These are phyloP conservation scores for Bactericera cockerelli DNA, from an alignment of 1,140 invertebrate genomes.

Conservation along the genomic window DNA sequence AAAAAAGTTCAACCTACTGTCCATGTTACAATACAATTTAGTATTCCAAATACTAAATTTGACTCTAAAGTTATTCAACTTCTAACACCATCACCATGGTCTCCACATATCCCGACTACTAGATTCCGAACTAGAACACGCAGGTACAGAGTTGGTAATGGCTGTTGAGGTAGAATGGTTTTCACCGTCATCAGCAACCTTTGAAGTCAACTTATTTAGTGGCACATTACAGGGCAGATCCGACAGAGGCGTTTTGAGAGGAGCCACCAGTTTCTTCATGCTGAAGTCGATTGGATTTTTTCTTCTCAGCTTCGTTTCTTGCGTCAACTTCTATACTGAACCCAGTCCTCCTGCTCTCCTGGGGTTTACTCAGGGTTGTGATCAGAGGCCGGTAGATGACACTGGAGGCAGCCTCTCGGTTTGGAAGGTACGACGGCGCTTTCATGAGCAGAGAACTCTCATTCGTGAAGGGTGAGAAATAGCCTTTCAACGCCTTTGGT, in stretches of 20 bases:
- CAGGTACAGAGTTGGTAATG: no score
- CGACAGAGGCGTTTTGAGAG: background rate
- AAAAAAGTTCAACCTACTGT: no score
- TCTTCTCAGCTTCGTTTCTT: background rate
- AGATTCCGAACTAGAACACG: background rate
- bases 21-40: no score
- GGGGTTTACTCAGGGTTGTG: background rate
- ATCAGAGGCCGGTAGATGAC: slow-evolving; percentile 1
- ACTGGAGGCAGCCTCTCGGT: background rate
- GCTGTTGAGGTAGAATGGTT: background rate
- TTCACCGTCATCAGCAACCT: background rate
- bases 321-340: background rate
- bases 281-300: slow-evolving; percentile 1
- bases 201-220: background rate
- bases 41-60: no score
- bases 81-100: background rate
- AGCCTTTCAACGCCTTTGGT: background rate
- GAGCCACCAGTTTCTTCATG: background rate
- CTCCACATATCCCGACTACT: slow-evolving; percentile 1
- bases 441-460: slow-evolving; percentile 2
- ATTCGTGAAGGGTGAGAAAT: background rate
- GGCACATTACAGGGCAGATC: slow-evolving; percentile 1
- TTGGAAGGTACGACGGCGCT: background rate
- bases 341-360: background rate
- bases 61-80: no score